Evolutionary conservation across 2,888 invertebrate species (phyloP).

Genomic region (Zygaena filipendulae): DNA sequence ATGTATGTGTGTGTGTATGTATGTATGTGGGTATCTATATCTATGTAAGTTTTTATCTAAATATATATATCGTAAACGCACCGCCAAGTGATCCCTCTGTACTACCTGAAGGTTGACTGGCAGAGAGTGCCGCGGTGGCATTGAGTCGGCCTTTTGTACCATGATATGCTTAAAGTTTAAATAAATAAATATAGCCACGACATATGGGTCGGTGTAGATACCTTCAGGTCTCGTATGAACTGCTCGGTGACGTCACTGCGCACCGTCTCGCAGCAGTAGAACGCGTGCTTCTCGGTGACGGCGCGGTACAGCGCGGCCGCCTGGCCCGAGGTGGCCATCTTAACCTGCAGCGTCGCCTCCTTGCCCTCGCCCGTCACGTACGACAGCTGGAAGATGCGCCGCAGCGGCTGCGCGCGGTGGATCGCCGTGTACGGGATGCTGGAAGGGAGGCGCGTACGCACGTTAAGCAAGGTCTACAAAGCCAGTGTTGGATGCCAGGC

Average conservation of each 20-base stretch:
- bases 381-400: constrained; percentile 79
- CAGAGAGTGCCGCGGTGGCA: no score
- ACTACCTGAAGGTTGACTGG: no score
- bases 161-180: no score
- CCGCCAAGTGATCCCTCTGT: no score
- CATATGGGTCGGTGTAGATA: not conserved
- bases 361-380: constrained; percentile 77
- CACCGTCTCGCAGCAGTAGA: constrained; percentile 93
- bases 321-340: constrained; percentile 82
- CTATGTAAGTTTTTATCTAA: no score
- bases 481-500: not conserved
- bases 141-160: no score
- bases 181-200: not conserved
- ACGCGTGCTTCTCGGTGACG: constrained; percentile 91
- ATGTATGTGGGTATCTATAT: no score
- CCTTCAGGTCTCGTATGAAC: constrained; percentile 88
- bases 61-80: no score
- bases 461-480: not conserved
- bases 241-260: constrained; percentile 88
- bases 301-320: constrained; percentile 87
- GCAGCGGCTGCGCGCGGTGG: constrained; percentile 80
- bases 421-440: constrained; percentile 87
- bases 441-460: constrained; percentile 26
- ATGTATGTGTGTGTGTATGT: no score
- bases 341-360: constrained; percentile 78